These are phyloP conservation scores for Apistogramma diplotaenia DNA, from an alignment of 2,113 vertebrate genomes.

Conservation along the genomic window DNA sequence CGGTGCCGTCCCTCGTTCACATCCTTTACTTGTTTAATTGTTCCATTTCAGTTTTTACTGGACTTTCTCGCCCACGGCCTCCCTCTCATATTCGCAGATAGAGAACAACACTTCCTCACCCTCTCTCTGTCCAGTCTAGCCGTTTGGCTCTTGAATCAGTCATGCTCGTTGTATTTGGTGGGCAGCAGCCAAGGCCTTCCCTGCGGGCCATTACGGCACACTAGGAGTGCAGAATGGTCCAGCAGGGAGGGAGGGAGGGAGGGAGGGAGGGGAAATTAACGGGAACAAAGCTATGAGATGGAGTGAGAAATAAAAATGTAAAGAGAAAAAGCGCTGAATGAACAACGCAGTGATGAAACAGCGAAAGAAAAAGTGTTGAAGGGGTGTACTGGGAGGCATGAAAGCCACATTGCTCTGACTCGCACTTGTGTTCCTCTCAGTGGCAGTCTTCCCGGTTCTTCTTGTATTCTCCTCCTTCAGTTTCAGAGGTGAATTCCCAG, in stretches of 20 bases:
- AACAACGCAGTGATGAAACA: slow-evolving; percentile 15
- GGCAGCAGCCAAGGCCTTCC: slow-evolving; percentile 54
- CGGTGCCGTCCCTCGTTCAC: slow-evolving; percentile 10
- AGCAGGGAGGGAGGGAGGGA: neutral
- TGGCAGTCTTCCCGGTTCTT: slow-evolving; percentile 26
- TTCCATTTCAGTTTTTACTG: slow-evolving; percentile 8
- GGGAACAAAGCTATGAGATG: slow-evolving; percentile 13
- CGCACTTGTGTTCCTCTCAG: slow-evolving; percentile 6
- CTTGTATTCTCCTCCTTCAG: neutral
- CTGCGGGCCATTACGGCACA: slow-evolving; percentile 50
- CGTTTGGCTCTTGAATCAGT: slow-evolving; percentile 44
- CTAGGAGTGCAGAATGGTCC: slow-evolving; percentile 8
- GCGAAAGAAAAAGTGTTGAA: neutral
- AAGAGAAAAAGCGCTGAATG: slow-evolving; percentile 19
- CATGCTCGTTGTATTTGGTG: slow-evolving; percentile 52
- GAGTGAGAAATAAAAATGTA: slow-evolving; percentile 30
- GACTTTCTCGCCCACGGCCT: neutral
- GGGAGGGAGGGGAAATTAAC: neutral
- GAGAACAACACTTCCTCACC: neutral
- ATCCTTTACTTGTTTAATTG: slow-evolving; percentile 16
- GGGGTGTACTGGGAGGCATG: neutral
- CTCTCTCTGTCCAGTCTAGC: slow-evolving; percentile 21
- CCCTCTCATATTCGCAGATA: neutral
- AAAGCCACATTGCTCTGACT: neutral
- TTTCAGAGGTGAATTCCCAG: slow-evolving; percentile 46